Evolutionary conservation across 1,140 invertebrate species (phyloP).

Genomic region (Tenebrio molitor): DNA sequence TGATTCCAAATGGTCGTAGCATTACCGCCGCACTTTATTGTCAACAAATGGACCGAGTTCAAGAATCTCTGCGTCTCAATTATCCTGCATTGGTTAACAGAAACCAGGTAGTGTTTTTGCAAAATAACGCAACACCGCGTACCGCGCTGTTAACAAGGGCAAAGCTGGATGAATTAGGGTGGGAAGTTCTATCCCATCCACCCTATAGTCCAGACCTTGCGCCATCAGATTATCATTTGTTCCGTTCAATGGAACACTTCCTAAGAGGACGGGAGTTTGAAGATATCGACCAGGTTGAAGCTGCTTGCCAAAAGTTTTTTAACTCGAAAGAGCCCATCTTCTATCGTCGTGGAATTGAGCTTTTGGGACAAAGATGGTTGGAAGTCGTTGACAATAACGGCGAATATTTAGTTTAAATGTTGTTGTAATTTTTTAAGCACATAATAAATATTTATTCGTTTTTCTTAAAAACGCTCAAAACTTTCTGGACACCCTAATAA

Average conservation of each 20-base stretch:
- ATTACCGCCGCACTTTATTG: neutral
- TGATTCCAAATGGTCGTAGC: neutral
- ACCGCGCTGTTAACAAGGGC: conserved; percentile 60
- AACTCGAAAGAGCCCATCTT: neutral
- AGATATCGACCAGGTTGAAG: conserved; percentile 3
- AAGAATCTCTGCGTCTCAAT: neutral
- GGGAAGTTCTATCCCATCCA: conserved; percentile 66
- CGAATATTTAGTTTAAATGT: neutral
- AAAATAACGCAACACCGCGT: conserved; percentile 62
- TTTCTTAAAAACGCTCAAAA: no score
- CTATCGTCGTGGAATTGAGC: neutral
- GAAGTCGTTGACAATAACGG: neutral
- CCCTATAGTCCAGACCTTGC: conserved; percentile 67
- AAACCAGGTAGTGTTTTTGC: conserved; percentile 51
- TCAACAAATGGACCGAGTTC: conserved; percentile 6
- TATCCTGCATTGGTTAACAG: neutral
- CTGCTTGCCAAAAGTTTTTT: neutral
- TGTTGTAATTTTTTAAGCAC: no score
- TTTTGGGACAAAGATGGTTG: neutral
- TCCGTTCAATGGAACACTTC: conserved; percentile 58
- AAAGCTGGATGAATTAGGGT: conserved; percentile 64
- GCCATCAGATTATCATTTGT: conserved; percentile 65
- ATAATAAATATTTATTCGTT: no score
- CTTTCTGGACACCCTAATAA: no score
- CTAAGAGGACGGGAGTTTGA: conserved; percentile 3